A percentile compares a stretch with the other conserved stretches of the same genome.
Conservation (phyloP, 2,888 invertebrate genomes). For the Coronaproctus castanopsis region DNA sequence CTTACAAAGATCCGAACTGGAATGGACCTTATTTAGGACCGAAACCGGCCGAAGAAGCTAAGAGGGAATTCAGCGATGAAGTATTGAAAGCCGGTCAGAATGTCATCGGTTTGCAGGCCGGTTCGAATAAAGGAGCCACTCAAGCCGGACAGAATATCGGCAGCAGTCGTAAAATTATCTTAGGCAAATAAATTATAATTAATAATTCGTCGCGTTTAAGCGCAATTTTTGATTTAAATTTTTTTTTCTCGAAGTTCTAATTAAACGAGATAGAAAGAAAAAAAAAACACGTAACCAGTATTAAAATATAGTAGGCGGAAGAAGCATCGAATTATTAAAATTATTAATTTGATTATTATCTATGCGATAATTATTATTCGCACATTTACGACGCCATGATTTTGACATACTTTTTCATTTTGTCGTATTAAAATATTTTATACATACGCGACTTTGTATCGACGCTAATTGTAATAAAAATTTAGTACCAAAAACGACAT, state of each 20-base stretch:
- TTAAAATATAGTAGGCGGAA: not conserved
- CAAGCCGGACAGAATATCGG: conserved; percentile 82
- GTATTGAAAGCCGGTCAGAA: conserved; percentile 71
- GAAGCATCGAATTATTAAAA: not conserved
- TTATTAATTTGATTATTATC: no score
- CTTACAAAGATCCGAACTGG: conserved; percentile 67
- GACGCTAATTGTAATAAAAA: no score
- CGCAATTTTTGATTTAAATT: not conserved
- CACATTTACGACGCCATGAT: no score
- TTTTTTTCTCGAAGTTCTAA: not conserved
- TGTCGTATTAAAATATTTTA: no score
- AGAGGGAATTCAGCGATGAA: conserved; percentile 84
- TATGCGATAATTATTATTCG: no score
- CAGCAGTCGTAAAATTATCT: conserved; percentile 70
- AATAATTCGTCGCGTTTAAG: no score
- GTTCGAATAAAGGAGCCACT: conserved; percentile 86
- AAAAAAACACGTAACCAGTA: not conserved
- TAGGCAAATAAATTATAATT: conserved; percentile 51
- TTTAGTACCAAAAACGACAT: no score
- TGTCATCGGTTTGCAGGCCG: conserved; percentile 84
- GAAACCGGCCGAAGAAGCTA: conserved; percentile 82
- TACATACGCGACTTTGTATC: no score
- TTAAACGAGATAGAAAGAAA: not conserved
- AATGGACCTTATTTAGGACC: conserved; percentile 78
- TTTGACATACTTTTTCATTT: no score